Percentiles rank a stretch among this genome's conserved stretches.
phyloP scores from a whole-genome alignment of 1,140 invertebrate genomes.

The Pararge aegeria region DNA sequence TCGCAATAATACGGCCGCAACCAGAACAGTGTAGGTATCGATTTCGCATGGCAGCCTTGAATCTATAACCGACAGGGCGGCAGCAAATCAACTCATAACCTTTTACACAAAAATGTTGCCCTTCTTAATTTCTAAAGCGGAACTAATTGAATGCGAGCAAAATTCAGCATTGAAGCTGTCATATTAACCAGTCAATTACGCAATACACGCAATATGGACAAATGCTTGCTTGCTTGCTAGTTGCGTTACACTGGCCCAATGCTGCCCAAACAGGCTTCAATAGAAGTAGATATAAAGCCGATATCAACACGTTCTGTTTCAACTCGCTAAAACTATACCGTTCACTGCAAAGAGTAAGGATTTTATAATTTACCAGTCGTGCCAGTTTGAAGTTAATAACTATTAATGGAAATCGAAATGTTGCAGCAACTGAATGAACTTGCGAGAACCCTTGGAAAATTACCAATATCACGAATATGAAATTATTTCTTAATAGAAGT shows the following conservation, averaged over 20 bases:
- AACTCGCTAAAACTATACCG: slow-evolving; percentile 49
- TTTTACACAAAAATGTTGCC: slow-evolving; percentile 59
- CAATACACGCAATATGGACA: slow-evolving; percentile 56
- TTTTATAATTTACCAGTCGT: slow-evolving; percentile 36
- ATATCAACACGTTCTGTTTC: slow-evolving; percentile 44
- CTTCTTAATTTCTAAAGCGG: slow-evolving; percentile 63
- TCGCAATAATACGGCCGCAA: slow-evolving; percentile 43
- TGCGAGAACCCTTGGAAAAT: slow-evolving; percentile 8
- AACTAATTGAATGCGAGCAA: slow-evolving; percentile 54
- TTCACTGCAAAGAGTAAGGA: slow-evolving; percentile 46
- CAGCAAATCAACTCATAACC: slow-evolving; percentile 45
- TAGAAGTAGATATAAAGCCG: slow-evolving; percentile 46
- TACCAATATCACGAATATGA: slow-evolving; percentile 1
- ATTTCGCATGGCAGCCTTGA: slow-evolving; percentile 65
- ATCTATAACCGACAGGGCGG: slow-evolving; percentile 53
- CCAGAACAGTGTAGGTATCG: slow-evolving; percentile 42
- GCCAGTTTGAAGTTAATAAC: slow-evolving; percentile 27
- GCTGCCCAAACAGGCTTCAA: slow-evolving; percentile 49
- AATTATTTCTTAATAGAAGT: slow-evolving; percentile 2
- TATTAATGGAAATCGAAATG: slow-evolving; percentile 28
- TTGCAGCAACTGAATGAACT: slow-evolving; percentile 13
- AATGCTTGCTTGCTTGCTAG: slow-evolving; percentile 44
- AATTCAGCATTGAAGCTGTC: slow-evolving; percentile 45
- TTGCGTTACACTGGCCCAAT: slow-evolving; percentile 49
- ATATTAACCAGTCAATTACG: slow-evolving; percentile 57